Evolutionary conservation across 2,888 invertebrate species (phyloP).

Genomic region (Dioctria rufipes): DNA sequence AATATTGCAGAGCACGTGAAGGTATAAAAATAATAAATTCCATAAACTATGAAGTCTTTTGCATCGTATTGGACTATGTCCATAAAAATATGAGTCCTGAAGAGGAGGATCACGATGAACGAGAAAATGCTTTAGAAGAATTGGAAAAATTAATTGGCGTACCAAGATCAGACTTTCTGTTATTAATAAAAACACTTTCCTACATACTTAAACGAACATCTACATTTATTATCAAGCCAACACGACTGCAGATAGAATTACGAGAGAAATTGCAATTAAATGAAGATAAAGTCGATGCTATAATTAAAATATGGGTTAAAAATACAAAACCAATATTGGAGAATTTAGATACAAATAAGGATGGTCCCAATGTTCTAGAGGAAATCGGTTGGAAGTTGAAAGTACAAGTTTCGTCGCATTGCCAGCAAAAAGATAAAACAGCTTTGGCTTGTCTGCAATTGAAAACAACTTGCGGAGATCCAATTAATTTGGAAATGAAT

Average conservation of each 20-base stretch:
- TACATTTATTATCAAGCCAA: slow-evolving; percentile 74
- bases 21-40: slow-evolving; percentile 71
- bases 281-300: slow-evolving; percentile 74
- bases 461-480: slow-evolving; percentile 69
- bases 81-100: slow-evolving; percentile 69
- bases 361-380: slow-evolving; percentile 71
- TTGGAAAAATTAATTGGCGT: slow-evolving; percentile 69
- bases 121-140: slow-evolving; percentile 69
- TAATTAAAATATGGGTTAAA: slow-evolving; percentile 73
- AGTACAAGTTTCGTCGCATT: slow-evolving; percentile 72
- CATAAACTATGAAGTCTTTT: slow-evolving; percentile 68
- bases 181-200: slow-evolving; percentile 70
- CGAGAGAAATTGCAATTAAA: slow-evolving; percentile 72
- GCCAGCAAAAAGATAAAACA: slow-evolving; percentile 71
- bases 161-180: slow-evolving; percentile 67
- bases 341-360: slow-evolving; percentile 70
- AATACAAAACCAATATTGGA: slow-evolving; percentile 73
- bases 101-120: slow-evolving; percentile 63
- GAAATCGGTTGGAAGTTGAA: slow-evolving; percentile 75
- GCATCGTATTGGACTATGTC: slow-evolving; percentile 69
- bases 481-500: slow-evolving; percentile 73
- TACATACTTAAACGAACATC: slow-evolving; percentile 73
- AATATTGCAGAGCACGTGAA: slow-evolving; percentile 67
- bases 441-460: slow-evolving; percentile 73
- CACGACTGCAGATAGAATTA: slow-evolving; percentile 72